Percentiles rank a stretch among this genome's conserved stretches.
Evolutionary conservation across 2,888 invertebrate genomes (phyloP).

Genomic region (Nephrotoma guestfalica): DNA sequence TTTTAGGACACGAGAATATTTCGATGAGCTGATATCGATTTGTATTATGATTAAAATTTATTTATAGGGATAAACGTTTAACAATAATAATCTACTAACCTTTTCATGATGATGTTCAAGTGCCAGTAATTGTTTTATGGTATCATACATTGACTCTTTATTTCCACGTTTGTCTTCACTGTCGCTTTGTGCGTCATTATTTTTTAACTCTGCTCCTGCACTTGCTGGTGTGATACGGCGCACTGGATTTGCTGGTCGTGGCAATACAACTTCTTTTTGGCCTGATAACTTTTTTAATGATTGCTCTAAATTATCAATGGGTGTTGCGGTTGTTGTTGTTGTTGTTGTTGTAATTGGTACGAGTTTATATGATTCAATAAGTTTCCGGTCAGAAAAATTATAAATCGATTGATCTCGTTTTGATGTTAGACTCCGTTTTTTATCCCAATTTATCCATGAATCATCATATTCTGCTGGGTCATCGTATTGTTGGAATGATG

Average conservation of each 20-base stretch:
- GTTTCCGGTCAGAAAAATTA: constrained; percentile 13
- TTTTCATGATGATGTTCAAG: constrained; percentile 38
- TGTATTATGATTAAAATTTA: background rate
- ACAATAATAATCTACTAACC: constrained; percentile 33
- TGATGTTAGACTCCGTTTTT: constrained; percentile 28
- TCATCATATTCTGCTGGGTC: constrained; percentile 29
- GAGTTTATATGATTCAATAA: constrained; percentile 6
- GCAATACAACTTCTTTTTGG: constrained; percentile 49
- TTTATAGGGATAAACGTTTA: background rate
- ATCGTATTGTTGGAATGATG: constrained; percentile 14
- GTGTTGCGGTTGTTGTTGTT: constrained; percentile 28
- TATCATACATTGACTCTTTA: constrained; percentile 31
- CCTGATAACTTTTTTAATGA: constrained; percentile 23
- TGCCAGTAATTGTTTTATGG: constrained; percentile 39
- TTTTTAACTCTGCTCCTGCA: constrained; percentile 3
- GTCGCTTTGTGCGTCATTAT: constrained; percentile 10
- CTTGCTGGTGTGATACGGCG: constrained; percentile 20
- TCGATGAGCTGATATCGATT: background rate
- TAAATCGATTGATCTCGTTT: constrained; percentile 11
- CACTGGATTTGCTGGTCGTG: constrained; percentile 41
- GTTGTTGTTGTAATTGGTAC: constrained; percentile 6
- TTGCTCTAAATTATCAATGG: constrained; percentile 13
- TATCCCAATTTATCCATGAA: constrained; percentile 30
- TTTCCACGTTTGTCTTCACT: constrained; percentile 15
- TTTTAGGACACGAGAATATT: background rate